These are phyloP conservation scores for Orthosia incerta DNA, from an alignment of 2,888 invertebrate genomes.

Conservation along the genomic window DNA sequence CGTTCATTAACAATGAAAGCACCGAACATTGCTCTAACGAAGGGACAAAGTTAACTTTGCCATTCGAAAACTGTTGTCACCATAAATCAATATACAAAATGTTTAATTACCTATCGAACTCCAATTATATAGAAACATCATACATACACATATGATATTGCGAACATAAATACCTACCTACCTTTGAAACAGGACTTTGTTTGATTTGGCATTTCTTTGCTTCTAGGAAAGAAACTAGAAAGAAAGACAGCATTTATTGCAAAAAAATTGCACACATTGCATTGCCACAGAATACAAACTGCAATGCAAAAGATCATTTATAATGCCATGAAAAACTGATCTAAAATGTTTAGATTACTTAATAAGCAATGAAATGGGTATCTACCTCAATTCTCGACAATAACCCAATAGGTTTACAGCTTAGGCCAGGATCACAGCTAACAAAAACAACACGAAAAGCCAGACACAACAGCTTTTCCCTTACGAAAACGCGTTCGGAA, in stretches of 20 bases:
- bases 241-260: too few species aligned
- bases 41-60: too few species aligned
- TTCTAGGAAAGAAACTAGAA: too few species aligned
- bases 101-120: background rate
- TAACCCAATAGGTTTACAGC: background rate
- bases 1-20: too few species aligned
- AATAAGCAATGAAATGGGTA: background rate
- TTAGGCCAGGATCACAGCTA: background rate
- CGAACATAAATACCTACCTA: too few species aligned
- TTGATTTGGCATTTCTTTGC: background rate
- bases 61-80: too few species aligned
- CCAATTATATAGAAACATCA: background rate
- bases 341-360: background rate
- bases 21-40: too few species aligned
- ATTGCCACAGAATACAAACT: too few species aligned
- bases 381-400: background rate
- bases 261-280: too few species aligned
- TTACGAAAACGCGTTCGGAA: constrained; percentile 47
- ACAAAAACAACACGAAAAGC: constrained; percentile 32
- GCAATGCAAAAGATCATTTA: background rate
- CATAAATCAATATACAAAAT: too few species aligned
- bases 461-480: constrained; percentile 22
- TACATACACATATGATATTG: background rate
- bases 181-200: background rate
- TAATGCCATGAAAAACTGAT: background rate